Percentiles rank a stretch among this genome's conserved stretches.
phyloP scores from a whole-genome alignment of 2,888 invertebrate species.

The Trachelus stipa region DNA sequence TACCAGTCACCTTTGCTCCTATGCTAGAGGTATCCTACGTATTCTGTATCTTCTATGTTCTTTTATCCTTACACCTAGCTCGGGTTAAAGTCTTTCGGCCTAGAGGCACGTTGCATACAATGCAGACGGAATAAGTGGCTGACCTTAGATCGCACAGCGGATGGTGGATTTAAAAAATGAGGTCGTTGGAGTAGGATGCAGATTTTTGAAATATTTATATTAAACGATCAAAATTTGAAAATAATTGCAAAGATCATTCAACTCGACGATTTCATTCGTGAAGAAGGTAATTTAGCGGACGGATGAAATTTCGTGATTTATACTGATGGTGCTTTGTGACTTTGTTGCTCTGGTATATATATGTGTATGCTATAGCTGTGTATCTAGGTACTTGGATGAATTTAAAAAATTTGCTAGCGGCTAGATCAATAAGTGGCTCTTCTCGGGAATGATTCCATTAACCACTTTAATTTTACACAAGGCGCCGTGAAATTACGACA shows the following conservation, averaged over 20 bases:
- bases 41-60: neutral
- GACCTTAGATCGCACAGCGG: neutral
- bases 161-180: neutral
- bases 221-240: neutral
- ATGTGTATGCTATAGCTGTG: neutral
- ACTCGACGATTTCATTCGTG: neutral
- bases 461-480: neutral
- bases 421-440: neutral
- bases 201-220: neutral
- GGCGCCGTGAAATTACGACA: constrained; percentile 15
- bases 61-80: neutral
- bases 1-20: neutral
- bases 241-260: neutral
- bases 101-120: neutral
- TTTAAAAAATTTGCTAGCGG: neutral
- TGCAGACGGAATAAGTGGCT: neutral
- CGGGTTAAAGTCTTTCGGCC: neutral
- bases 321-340: neutral
- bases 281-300: neutral
- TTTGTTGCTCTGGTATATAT: neutral
- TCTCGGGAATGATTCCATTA: neutral
- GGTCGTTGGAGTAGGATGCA: neutral
- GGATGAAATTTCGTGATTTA: neutral
- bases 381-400: neutral
- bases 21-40: neutral